phyloP scores from a whole-genome alignment of 2,113 vertebrate genomes.

The Channa maculata region DNA sequence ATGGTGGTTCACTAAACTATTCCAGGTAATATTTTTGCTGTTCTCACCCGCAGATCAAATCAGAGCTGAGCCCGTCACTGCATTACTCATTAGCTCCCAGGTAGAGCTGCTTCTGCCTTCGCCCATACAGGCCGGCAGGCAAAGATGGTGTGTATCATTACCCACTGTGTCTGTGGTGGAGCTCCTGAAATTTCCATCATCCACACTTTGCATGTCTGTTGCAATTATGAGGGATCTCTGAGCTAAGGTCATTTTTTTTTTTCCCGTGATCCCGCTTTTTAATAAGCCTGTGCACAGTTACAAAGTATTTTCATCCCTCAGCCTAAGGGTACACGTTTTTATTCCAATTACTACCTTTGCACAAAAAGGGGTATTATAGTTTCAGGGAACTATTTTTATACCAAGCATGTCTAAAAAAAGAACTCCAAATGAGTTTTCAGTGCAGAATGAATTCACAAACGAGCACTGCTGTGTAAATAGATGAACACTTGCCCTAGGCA shows the following conservation, averaged over 20 bases:
- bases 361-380: conserved; percentile 33
- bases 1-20: conserved; percentile 54
- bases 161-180: conserved; percentile 33
- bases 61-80: conserved; percentile 42
- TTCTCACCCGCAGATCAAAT: conserved; percentile 53
- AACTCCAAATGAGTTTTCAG: conserved; percentile 41
- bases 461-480: conserved; percentile 50
- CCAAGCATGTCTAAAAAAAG: conserved; percentile 20
- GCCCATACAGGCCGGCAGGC: conserved; percentile 29
- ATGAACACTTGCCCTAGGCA: conserved; percentile 46
- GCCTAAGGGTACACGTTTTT: conserved; percentile 52
- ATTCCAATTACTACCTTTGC: conserved; percentile 57
- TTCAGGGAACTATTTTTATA: conserved; percentile 44
- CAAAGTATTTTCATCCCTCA: conserved; percentile 52
- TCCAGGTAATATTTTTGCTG: conserved; percentile 46
- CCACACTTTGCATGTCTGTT: conserved; percentile 46
- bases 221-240: conserved; percentile 46
- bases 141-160: conserved; percentile 66
- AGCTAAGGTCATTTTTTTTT: conserved; percentile 9
- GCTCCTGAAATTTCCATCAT: conserved; percentile 56
- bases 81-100: conserved; percentile 62
- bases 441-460: conserved; percentile 41
- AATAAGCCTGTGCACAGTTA: conserved; percentile 41
- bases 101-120: conserved; percentile 41
- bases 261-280: conserved; percentile 42